Evolutionary conservation across 2,888 invertebrate species (phyloP).

Genomic region (Barypeithes pellucidus): DNA sequence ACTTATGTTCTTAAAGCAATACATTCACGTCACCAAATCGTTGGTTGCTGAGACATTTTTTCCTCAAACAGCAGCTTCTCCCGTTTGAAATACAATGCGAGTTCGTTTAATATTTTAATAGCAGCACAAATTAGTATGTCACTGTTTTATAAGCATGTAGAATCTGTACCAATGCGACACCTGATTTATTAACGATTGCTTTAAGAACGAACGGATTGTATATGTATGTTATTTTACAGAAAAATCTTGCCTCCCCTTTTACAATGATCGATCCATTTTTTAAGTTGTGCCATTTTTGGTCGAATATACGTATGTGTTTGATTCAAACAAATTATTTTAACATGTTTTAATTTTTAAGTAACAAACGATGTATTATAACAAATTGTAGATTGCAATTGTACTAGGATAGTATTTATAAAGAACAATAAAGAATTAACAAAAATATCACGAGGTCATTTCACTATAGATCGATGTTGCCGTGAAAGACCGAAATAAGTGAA

Average conservation of each 20-base stretch:
- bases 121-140: too few species aligned
- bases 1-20: background rate
- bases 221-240: conserved; percentile 10
- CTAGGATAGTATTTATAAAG: conserved; percentile 37
- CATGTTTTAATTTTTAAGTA: conserved; percentile 35
- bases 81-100: too few species aligned
- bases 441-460: background rate
- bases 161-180: too few species aligned
- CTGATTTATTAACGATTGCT: too few species aligned
- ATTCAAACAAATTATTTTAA: conserved; percentile 30
- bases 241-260: conserved; percentile 35
- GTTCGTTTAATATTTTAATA: too few species aligned
- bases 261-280: conserved; percentile 30
- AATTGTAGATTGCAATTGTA: conserved; percentile 35
- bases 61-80: too few species aligned
- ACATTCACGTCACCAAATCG: too few species aligned
- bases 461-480: too few species aligned
- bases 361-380: conserved; percentile 36
- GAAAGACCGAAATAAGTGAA: too few species aligned
- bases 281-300: conserved; percentile 42
- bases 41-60: too few species aligned
- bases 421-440: conserved; percentile 38
- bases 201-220: background rate
- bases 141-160: too few species aligned
- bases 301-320: conserved; percentile 19